Percentiles rank a stretch among this genome's conserved stretches.
Evolutionary conservation across 2,113 vertebrate genomes (phyloP).

Genomic region (Acrocephalus kingi): DNA sequence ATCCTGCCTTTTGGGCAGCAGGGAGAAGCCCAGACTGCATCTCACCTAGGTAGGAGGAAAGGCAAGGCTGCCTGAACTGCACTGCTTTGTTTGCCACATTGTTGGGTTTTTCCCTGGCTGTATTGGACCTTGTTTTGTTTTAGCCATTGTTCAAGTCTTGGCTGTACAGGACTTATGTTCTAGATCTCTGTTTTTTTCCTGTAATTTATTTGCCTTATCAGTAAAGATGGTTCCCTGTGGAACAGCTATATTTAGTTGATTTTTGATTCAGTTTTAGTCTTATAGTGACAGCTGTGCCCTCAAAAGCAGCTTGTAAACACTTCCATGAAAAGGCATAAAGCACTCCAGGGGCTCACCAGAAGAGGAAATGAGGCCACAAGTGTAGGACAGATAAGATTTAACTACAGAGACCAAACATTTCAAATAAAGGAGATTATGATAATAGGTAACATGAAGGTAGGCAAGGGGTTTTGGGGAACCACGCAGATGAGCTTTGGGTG

Average conservation of each 20-base stretch:
- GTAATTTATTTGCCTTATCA: slow-evolving; percentile 20
- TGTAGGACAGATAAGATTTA: not conserved
- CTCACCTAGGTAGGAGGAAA: not conserved
- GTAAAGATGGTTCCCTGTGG: not conserved
- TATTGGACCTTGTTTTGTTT: not conserved
- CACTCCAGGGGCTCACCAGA: not conserved
- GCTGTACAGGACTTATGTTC: not conserved
- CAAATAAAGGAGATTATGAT: not conserved
- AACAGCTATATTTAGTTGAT: slow-evolving; percentile 16
- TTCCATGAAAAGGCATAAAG: not conserved
- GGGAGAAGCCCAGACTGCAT: not conserved
- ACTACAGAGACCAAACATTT: not conserved
- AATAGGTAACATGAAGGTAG: not conserved
- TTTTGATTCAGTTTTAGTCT: not conserved
- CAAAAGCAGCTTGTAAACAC: slow-evolving; percentile 1
- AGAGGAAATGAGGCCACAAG: not conserved
- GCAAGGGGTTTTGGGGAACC: not conserved
- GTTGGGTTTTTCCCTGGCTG: not conserved
- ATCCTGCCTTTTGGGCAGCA: not conserved
- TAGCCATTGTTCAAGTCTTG: slow-evolving; percentile 41
- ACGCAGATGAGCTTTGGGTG: not conserved
- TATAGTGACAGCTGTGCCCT: not conserved
- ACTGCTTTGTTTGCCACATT: not conserved
- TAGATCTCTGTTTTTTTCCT: slow-evolving; percentile 56
- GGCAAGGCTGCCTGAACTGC: not conserved